These are phyloP conservation scores for Hoplostethus atlanticus DNA, from an alignment of 2,797 vertebrate species.

Conservation along the genomic window DNA sequence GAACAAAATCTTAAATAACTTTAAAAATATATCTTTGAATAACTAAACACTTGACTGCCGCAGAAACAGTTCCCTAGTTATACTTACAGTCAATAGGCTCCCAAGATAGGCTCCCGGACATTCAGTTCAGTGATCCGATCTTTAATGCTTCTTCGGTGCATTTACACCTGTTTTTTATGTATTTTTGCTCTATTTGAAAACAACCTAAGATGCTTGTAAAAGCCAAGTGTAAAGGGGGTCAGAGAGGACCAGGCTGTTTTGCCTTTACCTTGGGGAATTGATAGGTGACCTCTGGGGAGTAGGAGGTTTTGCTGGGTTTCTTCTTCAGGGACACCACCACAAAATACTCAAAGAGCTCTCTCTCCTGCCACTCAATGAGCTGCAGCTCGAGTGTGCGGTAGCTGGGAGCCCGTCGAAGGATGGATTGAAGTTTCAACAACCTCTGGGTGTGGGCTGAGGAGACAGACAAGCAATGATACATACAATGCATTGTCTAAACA, in stretches of 20 bases:
- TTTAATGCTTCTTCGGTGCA: background rate
- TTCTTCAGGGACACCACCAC: constrained; percentile 98
- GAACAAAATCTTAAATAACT: constrained; percentile 61
- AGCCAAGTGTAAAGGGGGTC: background rate
- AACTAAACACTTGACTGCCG: constrained; percentile 57
- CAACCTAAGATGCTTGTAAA: background rate
- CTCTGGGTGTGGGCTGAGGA: constrained; percentile 94
- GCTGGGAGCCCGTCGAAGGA: constrained; percentile 94
- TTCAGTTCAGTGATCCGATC: background rate
- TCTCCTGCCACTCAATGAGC: constrained; percentile 98
- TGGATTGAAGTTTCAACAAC: constrained; percentile 94
- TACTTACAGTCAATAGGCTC: constrained; percentile 55
- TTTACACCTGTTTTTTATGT: background rate
- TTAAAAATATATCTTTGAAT: constrained; percentile 62
- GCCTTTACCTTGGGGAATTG: constrained; percentile 99
- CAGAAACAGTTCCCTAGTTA: constrained; percentile 61
- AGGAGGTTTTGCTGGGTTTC: constrained; percentile 96
- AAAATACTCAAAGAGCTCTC: constrained; percentile 98
- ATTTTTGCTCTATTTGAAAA: constrained; percentile 6
- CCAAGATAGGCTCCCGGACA: background rate
- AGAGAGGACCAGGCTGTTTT: background rate
- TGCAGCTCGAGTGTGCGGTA: constrained; percentile 98
- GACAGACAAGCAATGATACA: constrained; percentile 3
- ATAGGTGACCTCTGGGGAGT: constrained; percentile 96
- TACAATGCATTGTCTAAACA: background rate